Percentiles rank a stretch among this genome's conserved stretches.
Evolutionary conservation across 2,888 invertebrate genomes (phyloP).

Genomic region (Heterodera filipjevi): DNA sequence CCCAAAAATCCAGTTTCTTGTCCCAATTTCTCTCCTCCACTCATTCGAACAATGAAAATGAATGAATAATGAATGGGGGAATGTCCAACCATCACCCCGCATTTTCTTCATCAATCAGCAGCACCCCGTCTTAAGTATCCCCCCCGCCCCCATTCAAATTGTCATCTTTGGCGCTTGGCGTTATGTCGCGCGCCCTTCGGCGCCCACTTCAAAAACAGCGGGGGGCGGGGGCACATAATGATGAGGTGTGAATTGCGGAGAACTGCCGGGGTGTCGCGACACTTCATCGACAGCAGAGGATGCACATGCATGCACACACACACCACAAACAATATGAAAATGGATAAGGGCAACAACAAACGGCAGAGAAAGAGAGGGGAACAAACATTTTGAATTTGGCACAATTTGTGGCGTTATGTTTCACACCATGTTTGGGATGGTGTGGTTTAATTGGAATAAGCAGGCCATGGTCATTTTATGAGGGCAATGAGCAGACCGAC

Average conservation of each 20-base stretch:
- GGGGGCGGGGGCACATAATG: no score
- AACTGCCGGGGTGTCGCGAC: no score
- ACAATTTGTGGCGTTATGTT: not conserved
- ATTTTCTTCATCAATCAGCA: not conserved
- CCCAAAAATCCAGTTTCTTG: not conserved
- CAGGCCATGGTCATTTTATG: not conserved
- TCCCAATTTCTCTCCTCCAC: not conserved
- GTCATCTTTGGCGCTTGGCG: no score
- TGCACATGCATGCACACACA: no score
- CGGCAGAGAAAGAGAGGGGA: not conserved
- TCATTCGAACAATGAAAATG: not conserved
- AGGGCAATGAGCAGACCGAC: not conserved
- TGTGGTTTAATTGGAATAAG: not conserved
- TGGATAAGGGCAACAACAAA: no score
- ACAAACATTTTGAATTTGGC: not conserved
- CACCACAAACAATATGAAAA: not conserved
- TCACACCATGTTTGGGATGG: not conserved
- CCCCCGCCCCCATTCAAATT: not conserved
- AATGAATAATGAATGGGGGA: not conserved
- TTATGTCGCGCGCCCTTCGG: not conserved
- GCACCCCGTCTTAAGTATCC: not conserved
- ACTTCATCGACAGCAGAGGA: not conserved
- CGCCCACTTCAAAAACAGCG: not conserved
- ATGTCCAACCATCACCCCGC: not conserved
- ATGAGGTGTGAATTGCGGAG: not conserved